A percentile compares a stretch with the other conserved stretches of the same genome.
Evolutionary conservation across 2,113 vertebrate species (phyloP).

Genomic region (Thamnaconus septentrionalis): DNA sequence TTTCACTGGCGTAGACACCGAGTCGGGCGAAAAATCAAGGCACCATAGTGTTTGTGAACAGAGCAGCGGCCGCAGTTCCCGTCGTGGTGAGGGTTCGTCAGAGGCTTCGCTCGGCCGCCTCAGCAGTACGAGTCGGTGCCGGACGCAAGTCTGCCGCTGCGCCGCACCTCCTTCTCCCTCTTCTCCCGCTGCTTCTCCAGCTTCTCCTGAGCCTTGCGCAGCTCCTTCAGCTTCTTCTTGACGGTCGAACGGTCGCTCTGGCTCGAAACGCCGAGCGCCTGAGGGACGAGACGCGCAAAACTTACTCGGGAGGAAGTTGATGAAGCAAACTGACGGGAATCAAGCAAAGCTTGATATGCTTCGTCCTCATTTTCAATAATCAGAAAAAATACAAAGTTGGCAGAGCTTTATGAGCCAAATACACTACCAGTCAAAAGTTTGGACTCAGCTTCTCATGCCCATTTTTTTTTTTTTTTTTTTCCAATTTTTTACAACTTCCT

Average conservation of each 20-base stretch:
- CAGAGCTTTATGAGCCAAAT: too few relatives aligned
- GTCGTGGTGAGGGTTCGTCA: slow-evolving; percentile 2
- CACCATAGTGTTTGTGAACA: too few relatives aligned
- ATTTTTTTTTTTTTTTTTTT: too few relatives aligned
- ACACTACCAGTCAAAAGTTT: too few relatives aligned
- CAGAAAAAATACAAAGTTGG: too few relatives aligned
- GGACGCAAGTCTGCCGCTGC: slow-evolving; percentile 75
- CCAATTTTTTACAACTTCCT: too few relatives aligned
- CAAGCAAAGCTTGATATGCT: background rate
- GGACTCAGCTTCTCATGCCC: too few relatives aligned
- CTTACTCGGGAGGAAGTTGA: background rate
- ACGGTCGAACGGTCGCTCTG: slow-evolving; percentile 85
- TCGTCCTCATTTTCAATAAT: too few relatives aligned
- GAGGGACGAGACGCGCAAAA: background rate
- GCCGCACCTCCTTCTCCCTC: slow-evolving; percentile 80
- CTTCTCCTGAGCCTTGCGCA: slow-evolving; percentile 89
- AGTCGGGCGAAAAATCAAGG: too few relatives aligned
- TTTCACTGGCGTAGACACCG: too few relatives aligned
- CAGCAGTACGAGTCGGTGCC: slow-evolving; percentile 84
- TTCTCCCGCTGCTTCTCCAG: slow-evolving; percentile 87
- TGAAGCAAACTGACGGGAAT: background rate
- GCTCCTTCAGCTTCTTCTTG: slow-evolving; percentile 90
- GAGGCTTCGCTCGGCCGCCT: slow-evolving; percentile 39
- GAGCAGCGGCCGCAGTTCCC: too few relatives aligned
- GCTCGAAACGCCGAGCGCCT: slow-evolving; percentile 84